Percentiles rank a stretch among this genome's conserved stretches.
These are phyloP conservation scores for Catotricha subobsoleta DNA, from an alignment of 2,888 invertebrate genomes.

Conservation along the genomic window DNA sequence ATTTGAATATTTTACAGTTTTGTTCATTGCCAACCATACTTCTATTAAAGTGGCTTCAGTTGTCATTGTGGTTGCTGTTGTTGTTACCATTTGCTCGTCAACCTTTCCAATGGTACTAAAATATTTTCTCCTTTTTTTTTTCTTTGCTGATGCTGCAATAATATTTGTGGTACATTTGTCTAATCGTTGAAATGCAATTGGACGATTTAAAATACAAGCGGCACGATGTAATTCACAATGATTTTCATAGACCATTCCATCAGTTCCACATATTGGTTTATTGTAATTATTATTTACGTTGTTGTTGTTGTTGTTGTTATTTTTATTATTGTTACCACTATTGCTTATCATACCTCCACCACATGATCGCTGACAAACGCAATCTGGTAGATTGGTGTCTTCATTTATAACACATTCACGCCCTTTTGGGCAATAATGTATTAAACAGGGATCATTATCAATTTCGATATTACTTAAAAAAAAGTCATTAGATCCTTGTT, in stretches of 20 bases:
- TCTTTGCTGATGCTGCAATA: too few species aligned
- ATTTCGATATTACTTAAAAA: too few species aligned
- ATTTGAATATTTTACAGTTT: too few species aligned
- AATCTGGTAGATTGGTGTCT: slow-evolving; percentile 33
- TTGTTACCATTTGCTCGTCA: not conserved
- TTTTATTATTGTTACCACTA: too few species aligned
- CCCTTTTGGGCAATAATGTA: slow-evolving; percentile 45
- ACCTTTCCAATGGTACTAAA: too few species aligned
- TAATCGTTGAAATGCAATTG: slow-evolving; percentile 36
- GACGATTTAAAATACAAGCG: slow-evolving; percentile 36
- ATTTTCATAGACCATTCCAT: slow-evolving; percentile 46
- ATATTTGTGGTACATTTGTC: slow-evolving; percentile 31
- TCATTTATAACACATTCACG: slow-evolving; percentile 39
- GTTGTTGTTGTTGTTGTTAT: too few species aligned
- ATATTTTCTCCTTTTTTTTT: too few species aligned
- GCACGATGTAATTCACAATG: slow-evolving; percentile 48
- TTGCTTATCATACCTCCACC: too few species aligned
- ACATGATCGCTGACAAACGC: slow-evolving; percentile 42
- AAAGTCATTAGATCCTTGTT: too few species aligned
- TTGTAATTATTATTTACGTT: slow-evolving; percentile 32
- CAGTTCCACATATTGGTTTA: slow-evolving; percentile 44
- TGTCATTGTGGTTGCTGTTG: not conserved
- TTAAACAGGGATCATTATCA: slow-evolving; percentile 43
- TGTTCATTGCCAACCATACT: too few species aligned
- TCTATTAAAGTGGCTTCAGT: too few species aligned